Evolutionary conservation across 2,888 invertebrate genomes (phyloP).

Genomic region (Smittia aterrima): DNA sequence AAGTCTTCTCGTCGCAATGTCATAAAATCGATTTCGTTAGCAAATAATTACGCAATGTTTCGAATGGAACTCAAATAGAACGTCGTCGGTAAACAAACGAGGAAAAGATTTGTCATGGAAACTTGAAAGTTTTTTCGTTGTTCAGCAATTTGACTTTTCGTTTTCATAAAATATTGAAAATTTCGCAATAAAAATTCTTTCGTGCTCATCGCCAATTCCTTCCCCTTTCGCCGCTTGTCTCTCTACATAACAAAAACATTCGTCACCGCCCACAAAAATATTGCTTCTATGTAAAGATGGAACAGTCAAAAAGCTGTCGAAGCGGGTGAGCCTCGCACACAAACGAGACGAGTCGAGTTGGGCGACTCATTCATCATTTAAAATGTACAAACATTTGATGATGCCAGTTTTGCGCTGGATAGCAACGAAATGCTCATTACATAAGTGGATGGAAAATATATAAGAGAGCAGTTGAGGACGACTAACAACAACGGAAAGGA

Average conservation of each 20-base stretch:
- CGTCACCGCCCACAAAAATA: constrained; percentile 12
- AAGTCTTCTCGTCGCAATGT: neutral
- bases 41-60: constrained; percentile 25
- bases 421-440: constrained; percentile 21
- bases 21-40: constrained; percentile 4
- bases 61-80: constrained; percentile 5
- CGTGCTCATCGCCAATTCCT: neutral
- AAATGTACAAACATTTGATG: constrained; percentile 20
- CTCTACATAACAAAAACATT: neutral
- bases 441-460: constrained; percentile 22
- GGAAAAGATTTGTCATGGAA: neutral
- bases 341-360: neutral
- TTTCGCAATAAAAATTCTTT: neutral
- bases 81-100: neutral
- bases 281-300: constrained; percentile 4
- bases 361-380: constrained; percentile 17
- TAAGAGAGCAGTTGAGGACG: constrained; percentile 5
- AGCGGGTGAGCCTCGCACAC: neutral
- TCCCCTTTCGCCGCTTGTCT: constrained; percentile 9
- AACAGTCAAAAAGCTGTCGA: constrained; percentile 17
- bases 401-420: constrained; percentile 21
- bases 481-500: constrained; percentile 2
- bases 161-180: neutral
- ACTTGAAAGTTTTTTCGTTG: neutral
- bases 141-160: neutral